Evolutionary conservation across 2,797 vertebrate species (phyloP).

Genomic region (Karalla daura): DNA sequence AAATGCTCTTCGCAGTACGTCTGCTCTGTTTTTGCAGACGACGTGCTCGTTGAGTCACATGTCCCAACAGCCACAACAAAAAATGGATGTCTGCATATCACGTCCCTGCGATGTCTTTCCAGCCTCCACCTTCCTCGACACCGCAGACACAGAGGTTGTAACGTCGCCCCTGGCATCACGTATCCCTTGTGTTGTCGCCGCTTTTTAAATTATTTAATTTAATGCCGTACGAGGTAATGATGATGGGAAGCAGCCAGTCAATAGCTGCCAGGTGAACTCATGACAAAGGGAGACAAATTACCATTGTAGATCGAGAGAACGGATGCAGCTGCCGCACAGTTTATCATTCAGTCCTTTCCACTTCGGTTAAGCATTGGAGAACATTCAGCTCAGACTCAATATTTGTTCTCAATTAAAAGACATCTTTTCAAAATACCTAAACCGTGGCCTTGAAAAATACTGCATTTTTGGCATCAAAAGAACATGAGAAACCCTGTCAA

Average conservation of each 20-base stretch:
- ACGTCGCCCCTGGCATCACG: not conserved
- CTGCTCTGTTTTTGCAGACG: not conserved
- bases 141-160: not conserved
- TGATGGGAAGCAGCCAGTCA: not conserved
- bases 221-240: not conserved
- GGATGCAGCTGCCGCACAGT: too few species aligned
- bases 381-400: not conserved
- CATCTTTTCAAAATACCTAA: not conserved
- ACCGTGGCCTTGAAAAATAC: not conserved
- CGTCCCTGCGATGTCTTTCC: not conserved
- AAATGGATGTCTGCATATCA: not conserved
- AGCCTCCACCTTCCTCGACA: not conserved
- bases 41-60: not conserved
- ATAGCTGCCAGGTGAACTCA: not conserved
- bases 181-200: not conserved
- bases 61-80: too few species aligned
- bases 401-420: not conserved
- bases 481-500: not conserved
- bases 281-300: not conserved
- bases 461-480: not conserved
- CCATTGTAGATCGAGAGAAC: not conserved
- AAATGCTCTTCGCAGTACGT: not conserved
- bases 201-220: constrained; percentile 4
- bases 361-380: too few species aligned
- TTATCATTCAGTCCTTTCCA: too few species aligned